phyloP scores from a whole-genome alignment of 1,140 invertebrate species.

The Sminthurides bifidus region DNA sequence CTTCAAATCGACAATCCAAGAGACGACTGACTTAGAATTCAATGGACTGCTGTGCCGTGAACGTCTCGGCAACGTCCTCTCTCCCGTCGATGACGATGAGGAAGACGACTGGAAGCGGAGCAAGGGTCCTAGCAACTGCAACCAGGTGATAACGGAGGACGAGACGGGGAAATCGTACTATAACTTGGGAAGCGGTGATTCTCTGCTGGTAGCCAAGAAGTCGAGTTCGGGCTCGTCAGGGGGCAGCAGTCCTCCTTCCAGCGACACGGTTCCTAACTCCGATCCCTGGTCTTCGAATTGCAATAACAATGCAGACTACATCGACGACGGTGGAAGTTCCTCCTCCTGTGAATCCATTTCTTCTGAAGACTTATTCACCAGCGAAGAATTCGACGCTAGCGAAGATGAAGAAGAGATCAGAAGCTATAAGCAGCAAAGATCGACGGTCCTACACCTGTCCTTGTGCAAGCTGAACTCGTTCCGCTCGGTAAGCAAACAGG shows the following conservation, averaged over 20 bases:
- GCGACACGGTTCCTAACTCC: slow-evolving; percentile 30
- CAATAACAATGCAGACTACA: slow-evolving; percentile 13
- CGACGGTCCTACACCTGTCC: slow-evolving; percentile 81
- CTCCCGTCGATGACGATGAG: slow-evolving; percentile 24
- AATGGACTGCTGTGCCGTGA: slow-evolving; percentile 20
- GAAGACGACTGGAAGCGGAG: background rate
- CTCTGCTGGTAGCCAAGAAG: slow-evolving; percentile 34
- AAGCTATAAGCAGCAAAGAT: slow-evolving; percentile 68
- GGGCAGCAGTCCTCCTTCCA: background rate
- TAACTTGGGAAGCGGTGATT: slow-evolving; percentile 59
- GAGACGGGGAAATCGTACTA: slow-evolving; percentile 83
- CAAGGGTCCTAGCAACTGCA: background rate
- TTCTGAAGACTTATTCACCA: slow-evolving; percentile 33
- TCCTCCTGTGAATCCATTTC: slow-evolving; percentile 33
- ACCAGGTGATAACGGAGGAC: slow-evolving; percentile 40
- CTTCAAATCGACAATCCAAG: slow-evolving; percentile 23
- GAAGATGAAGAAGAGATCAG: slow-evolving; percentile 33
- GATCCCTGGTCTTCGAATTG: too few species aligned
- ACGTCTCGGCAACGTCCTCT: slow-evolving; percentile 17
- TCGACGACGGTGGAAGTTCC: slow-evolving; percentile 18
- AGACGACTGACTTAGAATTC: slow-evolving; percentile 15
- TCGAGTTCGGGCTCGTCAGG: slow-evolving; percentile 33
- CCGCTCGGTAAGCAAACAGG: slow-evolving; percentile 28
- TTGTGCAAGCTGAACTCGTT: slow-evolving; percentile 70
- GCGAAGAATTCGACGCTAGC: slow-evolving; percentile 46